These are phyloP conservation scores for Zaprionus lineosus DNA, from an alignment of 2,888 invertebrate species.

Conservation along the genomic window DNA sequence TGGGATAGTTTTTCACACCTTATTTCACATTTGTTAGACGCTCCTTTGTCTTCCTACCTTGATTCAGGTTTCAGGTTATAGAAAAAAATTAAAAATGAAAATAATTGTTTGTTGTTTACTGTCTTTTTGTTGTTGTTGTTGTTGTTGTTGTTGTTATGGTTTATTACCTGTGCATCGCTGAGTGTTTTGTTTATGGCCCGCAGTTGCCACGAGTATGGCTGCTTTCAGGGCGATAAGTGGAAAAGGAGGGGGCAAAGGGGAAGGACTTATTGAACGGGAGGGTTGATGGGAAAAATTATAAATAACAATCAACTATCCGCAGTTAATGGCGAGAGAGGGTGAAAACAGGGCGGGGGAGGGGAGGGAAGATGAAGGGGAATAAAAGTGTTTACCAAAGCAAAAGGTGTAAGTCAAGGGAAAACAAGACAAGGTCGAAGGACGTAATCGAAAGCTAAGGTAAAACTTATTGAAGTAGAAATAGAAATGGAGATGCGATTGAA, in stretches of 20 bases:
- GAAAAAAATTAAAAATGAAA: background rate
- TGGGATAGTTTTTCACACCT: no score
- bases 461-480: no score
- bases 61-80: no score
- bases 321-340: no score
- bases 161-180: conserved; percentile 61
- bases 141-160: conserved; percentile 42
- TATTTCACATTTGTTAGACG: background rate
- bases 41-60: background rate
- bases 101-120: conserved; percentile 35
- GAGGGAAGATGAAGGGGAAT: background rate
- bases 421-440: no score
- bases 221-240: background rate
- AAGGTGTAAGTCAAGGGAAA: no score
- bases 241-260: background rate
- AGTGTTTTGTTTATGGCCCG: conserved; percentile 66
- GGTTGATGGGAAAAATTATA: conserved; percentile 37
- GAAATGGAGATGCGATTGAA: no score
- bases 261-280: conserved; percentile 40
- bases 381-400: no score
- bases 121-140: conserved; percentile 1
- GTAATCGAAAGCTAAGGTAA: no score
- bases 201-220: conserved; percentile 31
- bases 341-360: background rate
- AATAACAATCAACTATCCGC: conserved; percentile 37